phyloP scores from a whole-genome alignment of 2,888 invertebrate genomes.

The Sericinus montela region DNA sequence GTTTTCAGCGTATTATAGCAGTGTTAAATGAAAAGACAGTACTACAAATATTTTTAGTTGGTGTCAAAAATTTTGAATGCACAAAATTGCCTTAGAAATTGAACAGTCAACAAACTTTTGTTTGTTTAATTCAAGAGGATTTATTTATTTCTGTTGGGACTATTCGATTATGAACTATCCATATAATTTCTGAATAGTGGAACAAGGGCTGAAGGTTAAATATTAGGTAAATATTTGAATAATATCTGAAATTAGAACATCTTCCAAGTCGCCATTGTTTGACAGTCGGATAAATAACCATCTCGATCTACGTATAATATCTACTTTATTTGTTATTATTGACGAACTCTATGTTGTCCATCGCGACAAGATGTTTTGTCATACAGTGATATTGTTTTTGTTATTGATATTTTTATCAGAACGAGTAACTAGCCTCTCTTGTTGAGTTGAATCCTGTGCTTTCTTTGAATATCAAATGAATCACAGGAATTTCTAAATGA shows the following conservation, averaged over 20 bases:
- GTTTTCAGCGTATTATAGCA: constrained; percentile 73
- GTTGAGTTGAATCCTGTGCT: neutral
- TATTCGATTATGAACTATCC: constrained; percentile 71
- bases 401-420: constrained; percentile 18
- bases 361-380: constrained; percentile 10
- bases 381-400: constrained; percentile 22
- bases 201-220: constrained; percentile 67
- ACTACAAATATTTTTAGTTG: constrained; percentile 56
- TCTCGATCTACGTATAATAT: constrained; percentile 34
- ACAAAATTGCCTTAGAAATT: constrained; percentile 68
- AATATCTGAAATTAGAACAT: constrained; percentile 46
- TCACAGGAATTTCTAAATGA: neutral
- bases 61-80: constrained; percentile 68
- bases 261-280: constrained; percentile 76
- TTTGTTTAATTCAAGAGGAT: constrained; percentile 73
- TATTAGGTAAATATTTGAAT: constrained; percentile 67
- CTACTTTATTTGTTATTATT: constrained; percentile 39
- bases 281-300: constrained; percentile 48
- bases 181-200: constrained; percentile 64
- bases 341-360: constrained; percentile 23
- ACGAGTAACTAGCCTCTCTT: neutral
- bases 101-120: constrained; percentile 80
- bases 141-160: constrained; percentile 60
- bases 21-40: constrained; percentile 67
- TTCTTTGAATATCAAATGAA: constrained; percentile 4